Evolutionary conservation across 1,140 invertebrate species (phyloP).

Genomic region (Rhopalosiphum padi): DNA sequence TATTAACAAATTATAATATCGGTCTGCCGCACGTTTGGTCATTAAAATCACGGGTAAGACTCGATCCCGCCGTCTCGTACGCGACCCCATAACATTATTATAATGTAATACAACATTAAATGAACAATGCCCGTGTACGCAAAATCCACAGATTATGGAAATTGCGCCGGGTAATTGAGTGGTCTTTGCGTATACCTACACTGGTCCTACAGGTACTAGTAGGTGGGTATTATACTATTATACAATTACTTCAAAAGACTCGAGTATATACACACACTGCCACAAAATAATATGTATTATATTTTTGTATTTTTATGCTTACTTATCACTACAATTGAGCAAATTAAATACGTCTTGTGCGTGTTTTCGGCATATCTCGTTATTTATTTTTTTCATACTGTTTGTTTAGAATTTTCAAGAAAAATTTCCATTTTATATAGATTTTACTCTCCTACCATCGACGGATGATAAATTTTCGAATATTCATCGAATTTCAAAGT

Average conservation of each 20-base stretch:
- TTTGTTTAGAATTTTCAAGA: no score
- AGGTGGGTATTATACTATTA: neutral
- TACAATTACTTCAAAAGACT: neutral
- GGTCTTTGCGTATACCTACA: neutral
- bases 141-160: constrained; percentile 6
- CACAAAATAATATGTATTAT: neutral
- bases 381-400: no score
- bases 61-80: neutral
- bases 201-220: neutral
- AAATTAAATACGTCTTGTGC: neutral
- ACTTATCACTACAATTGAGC: neutral
- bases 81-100: neutral
- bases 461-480: no score
- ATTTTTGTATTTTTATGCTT: neutral
- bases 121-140: neutral
- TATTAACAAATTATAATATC: neutral
- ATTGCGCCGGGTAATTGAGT: neutral
- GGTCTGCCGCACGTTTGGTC: neutral
- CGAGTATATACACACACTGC: neutral
- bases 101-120: constrained; percentile 13
- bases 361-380: no score
- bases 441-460: no score
- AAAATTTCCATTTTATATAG: no score
- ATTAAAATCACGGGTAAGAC: neutral
- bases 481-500: no score